These are phyloP conservation scores for Alviniconcha strummeri DNA, from an alignment of 2,888 invertebrate species.

Conservation along the genomic window DNA sequence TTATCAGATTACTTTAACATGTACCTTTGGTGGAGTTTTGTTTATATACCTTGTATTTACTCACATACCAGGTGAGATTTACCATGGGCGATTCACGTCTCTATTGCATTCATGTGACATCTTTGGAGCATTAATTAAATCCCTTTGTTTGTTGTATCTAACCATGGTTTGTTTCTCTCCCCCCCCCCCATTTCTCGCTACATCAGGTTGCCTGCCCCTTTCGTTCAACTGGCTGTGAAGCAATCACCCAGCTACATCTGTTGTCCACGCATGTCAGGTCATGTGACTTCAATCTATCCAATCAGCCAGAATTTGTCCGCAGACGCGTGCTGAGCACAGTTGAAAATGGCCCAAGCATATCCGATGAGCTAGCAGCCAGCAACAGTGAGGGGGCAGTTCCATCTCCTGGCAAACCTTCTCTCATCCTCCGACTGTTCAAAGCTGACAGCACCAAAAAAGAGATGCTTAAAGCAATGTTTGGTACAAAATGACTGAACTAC, in stretches of 20 bases:
- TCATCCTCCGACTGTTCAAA: constrained; percentile 60
- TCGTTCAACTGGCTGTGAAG: constrained; percentile 58
- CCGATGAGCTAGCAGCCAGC: not conserved
- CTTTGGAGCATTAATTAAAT: too few relatives aligned
- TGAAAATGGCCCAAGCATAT: not conserved
- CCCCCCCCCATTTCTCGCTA: too few relatives aligned
- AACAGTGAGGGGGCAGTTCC: constrained; percentile 40
- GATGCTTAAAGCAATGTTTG: constrained; percentile 57
- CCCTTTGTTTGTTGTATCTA: too few relatives aligned
- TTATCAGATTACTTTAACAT: too few relatives aligned
- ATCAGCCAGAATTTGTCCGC: constrained; percentile 59
- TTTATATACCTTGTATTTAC: too few relatives aligned
- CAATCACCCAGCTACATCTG: constrained; percentile 56
- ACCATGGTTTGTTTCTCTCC: too few relatives aligned
- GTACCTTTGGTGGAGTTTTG: too few relatives aligned
- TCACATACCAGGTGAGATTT: too few relatives aligned
- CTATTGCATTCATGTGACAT: too few relatives aligned
- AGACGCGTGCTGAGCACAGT: constrained; percentile 22
- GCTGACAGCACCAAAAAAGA: constrained; percentile 50
- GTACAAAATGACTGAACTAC: constrained; percentile 38
- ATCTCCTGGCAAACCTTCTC: constrained; percentile 54
- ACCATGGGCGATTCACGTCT: too few relatives aligned
- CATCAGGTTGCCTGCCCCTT: constrained; percentile 65
- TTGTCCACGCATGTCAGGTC: constrained; percentile 55
- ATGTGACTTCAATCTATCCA: constrained; percentile 63